phyloP scores from a whole-genome alignment of 2,797 vertebrate genomes.

The Xiphophorus birchmanni region DNA sequence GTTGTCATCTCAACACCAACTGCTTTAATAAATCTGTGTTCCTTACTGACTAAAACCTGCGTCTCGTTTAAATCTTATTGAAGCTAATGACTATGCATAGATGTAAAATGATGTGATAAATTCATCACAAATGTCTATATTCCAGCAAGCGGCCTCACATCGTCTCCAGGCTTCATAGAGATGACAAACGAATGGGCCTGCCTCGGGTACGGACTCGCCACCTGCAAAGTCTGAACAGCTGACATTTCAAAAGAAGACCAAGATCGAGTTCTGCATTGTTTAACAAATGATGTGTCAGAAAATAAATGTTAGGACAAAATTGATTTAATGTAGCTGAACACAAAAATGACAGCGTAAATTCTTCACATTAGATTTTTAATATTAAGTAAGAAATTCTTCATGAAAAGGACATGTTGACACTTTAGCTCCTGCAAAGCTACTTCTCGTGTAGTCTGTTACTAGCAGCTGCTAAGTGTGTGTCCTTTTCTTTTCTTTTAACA shows the following conservation, averaged over 20 bases:
- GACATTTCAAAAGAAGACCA: neutral
- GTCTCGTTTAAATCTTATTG: neutral
- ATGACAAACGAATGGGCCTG: conserved; percentile 47
- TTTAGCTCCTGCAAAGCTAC: neutral
- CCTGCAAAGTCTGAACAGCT: conserved; percentile 8
- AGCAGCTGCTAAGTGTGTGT: neutral
- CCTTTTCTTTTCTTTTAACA: neutral
- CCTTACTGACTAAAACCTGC: neutral
- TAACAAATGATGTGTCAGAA: neutral
- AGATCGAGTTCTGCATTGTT: neutral
- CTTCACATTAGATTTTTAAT: neutral
- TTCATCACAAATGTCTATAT: conserved; percentile 1
- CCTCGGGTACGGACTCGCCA: conserved; percentile 24
- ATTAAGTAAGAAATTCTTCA: neutral
- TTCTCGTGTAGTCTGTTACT: neutral
- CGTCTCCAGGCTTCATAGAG: conserved; percentile 36
- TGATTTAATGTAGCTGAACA: neutral
- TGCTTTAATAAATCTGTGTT: neutral
- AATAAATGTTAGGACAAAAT: neutral
- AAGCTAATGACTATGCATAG: neutral
- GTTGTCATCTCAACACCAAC: neutral
- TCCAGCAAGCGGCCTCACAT: conserved; percentile 38
- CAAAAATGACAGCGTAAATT: neutral
- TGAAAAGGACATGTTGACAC: neutral
- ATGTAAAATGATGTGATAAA: neutral